Evolutionary conservation across 2,888 invertebrate species (phyloP).

Genomic region (Catocala fraxini): DNA sequence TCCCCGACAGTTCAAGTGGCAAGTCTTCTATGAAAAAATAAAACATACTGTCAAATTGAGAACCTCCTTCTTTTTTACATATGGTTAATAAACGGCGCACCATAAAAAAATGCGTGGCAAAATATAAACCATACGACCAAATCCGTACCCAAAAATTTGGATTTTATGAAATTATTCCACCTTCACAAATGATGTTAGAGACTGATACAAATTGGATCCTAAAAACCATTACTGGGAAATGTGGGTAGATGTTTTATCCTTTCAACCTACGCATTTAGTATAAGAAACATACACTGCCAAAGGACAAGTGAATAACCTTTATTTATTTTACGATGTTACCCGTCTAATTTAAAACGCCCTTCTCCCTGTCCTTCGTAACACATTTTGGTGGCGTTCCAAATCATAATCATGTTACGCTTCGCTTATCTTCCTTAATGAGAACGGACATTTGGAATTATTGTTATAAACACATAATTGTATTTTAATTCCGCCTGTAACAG

Average conservation of each 20-base stretch:
- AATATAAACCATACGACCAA: too few relatives aligned
- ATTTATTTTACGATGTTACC: conserved; percentile 1
- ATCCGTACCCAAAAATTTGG: too few relatives aligned
- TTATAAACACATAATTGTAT: conserved; percentile 48
- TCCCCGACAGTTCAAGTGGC: too few relatives aligned
- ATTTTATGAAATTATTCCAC: not conserved
- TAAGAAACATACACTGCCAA: not conserved
- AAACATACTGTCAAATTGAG: too few relatives aligned
- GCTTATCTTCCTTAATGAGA: conserved; percentile 35
- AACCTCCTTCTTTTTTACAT: too few relatives aligned
- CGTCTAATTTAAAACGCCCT: not conserved
- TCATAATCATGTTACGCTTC: conserved; percentile 18
- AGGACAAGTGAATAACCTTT: not conserved
- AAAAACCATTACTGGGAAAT: not conserved
- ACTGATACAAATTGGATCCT: not conserved
- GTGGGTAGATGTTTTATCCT: not conserved
- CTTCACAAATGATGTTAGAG: not conserved
- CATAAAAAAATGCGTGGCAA: too few relatives aligned
- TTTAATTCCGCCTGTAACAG: conserved; percentile 47
- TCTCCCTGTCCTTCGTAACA: not conserved
- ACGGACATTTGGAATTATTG: conserved; percentile 42
- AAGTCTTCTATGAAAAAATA: too few relatives aligned
- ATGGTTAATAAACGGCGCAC: too few relatives aligned
- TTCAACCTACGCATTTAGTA: conserved; percentile 1
- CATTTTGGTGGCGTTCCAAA: conserved; percentile 4